Evolutionary conservation across 2,797 vertebrate species (phyloP), one percentile per base, ranked within the genome.

Genomic region (Rhynchotus rufescens): DNA sequence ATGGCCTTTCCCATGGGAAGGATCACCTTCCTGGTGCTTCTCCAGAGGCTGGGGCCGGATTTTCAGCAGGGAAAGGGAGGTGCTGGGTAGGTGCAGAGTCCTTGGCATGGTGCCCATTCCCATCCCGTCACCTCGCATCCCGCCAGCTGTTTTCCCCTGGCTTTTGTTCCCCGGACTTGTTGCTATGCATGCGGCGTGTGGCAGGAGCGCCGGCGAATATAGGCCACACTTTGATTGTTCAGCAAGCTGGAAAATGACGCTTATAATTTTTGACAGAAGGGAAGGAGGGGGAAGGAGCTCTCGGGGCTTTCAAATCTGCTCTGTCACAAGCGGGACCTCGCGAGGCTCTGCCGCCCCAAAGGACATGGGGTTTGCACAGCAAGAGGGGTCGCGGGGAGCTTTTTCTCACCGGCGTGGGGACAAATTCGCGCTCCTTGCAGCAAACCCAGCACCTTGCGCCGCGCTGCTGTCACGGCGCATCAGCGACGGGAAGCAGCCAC

Each of bases 161-260:
- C 95, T 95, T 96, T 95, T 96, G 96, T 96, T 94, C 94, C 88
- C 81, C 45, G 76, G 82, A 97, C 96, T 97, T 97, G 96, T 97
- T 97, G 96, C 96, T 97, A 97, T 97, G 96, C 96, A 89, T 76
- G 88, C 10, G 10, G 96, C 88, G 89, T 97, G 95, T 95, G 91
- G 96, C 93, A 97, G 96, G 93, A 96, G 95, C 94, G 92, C 94
- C 83, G 64, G 95, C 2, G 13, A 97, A 97, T 97, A 82, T 97
- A 97, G 96, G 96, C 86, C 96, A 97, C 92, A 88, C 96, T 97
- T 97, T 94, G 96, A 97, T 97, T 96, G 96, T 96, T 97, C 95
- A 96, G 96, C 96, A 97, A 57, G 93, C 96, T 96, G 95, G 96
- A 96, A 97, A 96, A 95, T 95, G 96, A 97, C 93, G 96, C 95